Base-by-base conservation (phyloP, 2,113 vertebrate genomes). In the Nipponia nippon region DNA sequence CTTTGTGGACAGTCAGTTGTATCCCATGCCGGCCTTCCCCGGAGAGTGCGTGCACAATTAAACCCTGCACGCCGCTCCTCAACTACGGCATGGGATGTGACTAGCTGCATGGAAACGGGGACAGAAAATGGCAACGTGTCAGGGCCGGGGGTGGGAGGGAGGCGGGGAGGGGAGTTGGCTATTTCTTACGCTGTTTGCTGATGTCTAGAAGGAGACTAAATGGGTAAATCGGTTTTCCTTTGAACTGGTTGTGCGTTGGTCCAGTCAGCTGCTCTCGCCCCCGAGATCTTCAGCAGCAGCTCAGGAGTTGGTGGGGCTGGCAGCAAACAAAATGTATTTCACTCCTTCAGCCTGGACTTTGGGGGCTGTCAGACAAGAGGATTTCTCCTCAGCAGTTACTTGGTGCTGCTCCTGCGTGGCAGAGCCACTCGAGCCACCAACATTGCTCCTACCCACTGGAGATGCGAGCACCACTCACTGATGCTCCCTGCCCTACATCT, bases 91-190 rank as follows among this genome's bases (percentile, higher is more conserved):
- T 66, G 89, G 90, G 91, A 80, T 95, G 80, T 84, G 95, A 73
- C 69, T 76, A 26, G 88, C 94, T 72, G 81, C 66, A 9, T 84
- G 96, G 90, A 95, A 78, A 93, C 11, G 0, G 85, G 90, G 72
- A 81, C 86, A 92, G 86, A 89, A 91, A 92, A 94, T 90, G 83
- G 86, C 83, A 86, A 85, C 16, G 40, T 91, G 83, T 89, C 81
- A 76, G 86, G 80, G 76, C 53, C 2, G 12, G 16, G 67, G 20
- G 46, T n/a, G 17, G 12, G 46, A 27, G 17, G 27, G 52, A 73
- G 52, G 65, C 11, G 1, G 38, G 81, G 42, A 82, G 58, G 81
- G 49, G 46, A 80, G 44, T 38, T 91, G 83, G 87, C 72, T 47
- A 26, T 87, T 91, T 86, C 90, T 96, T 73, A 6, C 0, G 18